These are phyloP conservation scores for Sphenodon punctatus DNA, from an alignment of 2,797 vertebrate species.

Conservation along the genomic window DNA sequence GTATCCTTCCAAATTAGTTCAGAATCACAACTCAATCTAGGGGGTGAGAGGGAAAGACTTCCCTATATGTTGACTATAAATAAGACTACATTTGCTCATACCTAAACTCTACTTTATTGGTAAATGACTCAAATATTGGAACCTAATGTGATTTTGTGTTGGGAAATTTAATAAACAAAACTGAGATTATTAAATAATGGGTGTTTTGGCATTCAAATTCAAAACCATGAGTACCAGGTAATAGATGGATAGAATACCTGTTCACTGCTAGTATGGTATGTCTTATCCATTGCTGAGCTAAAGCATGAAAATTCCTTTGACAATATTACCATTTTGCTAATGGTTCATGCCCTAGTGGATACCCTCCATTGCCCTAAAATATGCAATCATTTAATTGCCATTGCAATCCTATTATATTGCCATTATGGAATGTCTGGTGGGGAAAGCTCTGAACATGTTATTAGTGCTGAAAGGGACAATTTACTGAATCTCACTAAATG, in stretches of 20 bases:
- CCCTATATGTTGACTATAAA: no score
- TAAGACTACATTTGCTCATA: neutral
- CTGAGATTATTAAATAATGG: neutral
- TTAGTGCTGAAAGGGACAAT: constrained; percentile 74
- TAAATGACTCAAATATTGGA: accelerated
- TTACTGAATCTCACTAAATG: constrained; percentile 68
- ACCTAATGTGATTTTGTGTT: neutral
- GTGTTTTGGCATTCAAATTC: neutral
- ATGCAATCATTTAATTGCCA: constrained; percentile 77
- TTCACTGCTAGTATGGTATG: neutral
- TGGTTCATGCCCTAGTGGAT: constrained; percentile 61
- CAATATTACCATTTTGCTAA: constrained; percentile 57
- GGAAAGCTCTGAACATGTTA: constrained; percentile 71
- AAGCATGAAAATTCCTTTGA: constrained; percentile 45
- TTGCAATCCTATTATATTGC: constrained; percentile 76
- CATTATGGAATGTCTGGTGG: constrained; percentile 68
- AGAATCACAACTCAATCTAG: neutral
- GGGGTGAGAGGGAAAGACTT: neutral
- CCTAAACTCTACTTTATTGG: accelerated
- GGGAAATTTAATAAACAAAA: neutral
- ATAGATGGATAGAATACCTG: constrained; percentile 24
- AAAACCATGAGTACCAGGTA: neutral
- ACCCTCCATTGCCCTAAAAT: constrained; percentile 73
- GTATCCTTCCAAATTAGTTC: neutral
- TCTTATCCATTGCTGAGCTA: constrained; percentile 42